phyloP scores from a whole-genome alignment of 30 jellyfish, hydroid and myxozoan species.

The Cassiopea xamachana region DNA sequence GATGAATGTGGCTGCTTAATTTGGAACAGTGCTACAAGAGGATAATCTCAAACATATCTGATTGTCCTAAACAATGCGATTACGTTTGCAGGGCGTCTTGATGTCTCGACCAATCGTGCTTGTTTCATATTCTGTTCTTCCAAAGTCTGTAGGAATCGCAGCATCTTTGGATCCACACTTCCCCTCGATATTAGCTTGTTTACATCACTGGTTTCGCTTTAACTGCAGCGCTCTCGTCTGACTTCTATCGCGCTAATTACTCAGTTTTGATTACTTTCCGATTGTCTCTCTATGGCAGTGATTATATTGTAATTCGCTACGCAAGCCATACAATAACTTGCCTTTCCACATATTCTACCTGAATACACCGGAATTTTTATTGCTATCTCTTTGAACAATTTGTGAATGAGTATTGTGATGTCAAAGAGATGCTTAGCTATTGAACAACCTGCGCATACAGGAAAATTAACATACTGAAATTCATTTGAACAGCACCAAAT shows the following conservation, averaged over 20 bases:
- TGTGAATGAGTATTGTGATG: background rate
- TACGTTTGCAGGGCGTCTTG: constrained; percentile 48
- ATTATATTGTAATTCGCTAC: background rate
- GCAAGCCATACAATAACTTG: background rate
- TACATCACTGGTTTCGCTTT: background rate
- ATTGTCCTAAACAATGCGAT: constrained; percentile 16
- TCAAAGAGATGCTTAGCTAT: background rate
- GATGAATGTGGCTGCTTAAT: constrained; percentile 29
- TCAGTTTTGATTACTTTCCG: constrained; percentile 25
- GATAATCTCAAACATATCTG: constrained; percentile 52
- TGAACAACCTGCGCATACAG: background rate
- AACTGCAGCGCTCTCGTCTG: background rate
- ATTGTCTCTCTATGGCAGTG: background rate
- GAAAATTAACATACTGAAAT: background rate
- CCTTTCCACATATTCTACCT: background rate
- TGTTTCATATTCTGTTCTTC: constrained; percentile 22
- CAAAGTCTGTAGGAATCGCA: constrained; percentile 34
- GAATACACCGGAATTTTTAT: constrained; percentile 15
- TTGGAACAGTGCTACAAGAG: constrained; percentile 41
- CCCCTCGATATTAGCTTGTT: constrained; percentile 34
- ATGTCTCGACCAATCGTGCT: constrained; percentile 58
- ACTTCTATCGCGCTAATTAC: constrained; percentile 12
- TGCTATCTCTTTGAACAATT: background rate
- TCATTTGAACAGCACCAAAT: too few relatives aligned
- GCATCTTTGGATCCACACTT: constrained; percentile 9